Evolutionary conservation across 2,113 vertebrate genomes (phyloP).

Genomic region (pig (Sus scrofa)): DNA sequence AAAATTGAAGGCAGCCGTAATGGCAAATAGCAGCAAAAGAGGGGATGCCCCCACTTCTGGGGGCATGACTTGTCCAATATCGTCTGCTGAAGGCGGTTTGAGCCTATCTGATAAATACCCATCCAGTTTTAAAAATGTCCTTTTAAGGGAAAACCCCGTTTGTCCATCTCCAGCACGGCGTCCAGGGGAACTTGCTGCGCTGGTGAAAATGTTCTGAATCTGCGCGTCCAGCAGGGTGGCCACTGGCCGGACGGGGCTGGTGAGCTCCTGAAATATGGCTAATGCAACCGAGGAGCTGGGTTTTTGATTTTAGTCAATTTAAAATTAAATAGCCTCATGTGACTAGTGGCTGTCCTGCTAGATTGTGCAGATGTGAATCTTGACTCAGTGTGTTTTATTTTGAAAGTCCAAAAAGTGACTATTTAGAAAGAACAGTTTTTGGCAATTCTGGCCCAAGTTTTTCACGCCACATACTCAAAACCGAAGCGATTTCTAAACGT

Average conservation of each 20-base stretch:
- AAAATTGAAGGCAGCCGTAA: not conserved
- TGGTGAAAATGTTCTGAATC: not conserved
- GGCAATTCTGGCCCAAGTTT: not conserved
- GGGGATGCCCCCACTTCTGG: not conserved
- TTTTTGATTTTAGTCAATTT: slow-evolving; percentile 46
- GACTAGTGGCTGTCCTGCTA: not conserved
- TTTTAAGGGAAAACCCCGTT: not conserved
- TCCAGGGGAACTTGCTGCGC: not conserved
- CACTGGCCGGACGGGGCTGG: not conserved
- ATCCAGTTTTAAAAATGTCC: not conserved
- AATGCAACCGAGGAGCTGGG: not conserved
- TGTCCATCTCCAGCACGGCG: not conserved
- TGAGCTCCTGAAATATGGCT: not conserved
- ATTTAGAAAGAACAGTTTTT: not conserved
- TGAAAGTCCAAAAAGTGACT: slow-evolving; percentile 26
- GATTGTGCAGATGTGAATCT: not conserved
- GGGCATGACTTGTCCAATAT: not conserved
- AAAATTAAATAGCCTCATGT: not conserved
- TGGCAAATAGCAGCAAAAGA: not conserved
- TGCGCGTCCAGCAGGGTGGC: accelerated
- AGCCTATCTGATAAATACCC: not conserved
- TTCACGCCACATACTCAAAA: not conserved
- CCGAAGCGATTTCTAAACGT: not conserved
- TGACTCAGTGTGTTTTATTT: slow-evolving; percentile 13
- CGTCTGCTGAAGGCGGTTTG: not conserved